These are phyloP conservation scores for Scyliorhinus canicula DNA, from an alignment of 2,797 vertebrate genomes.

Conservation along the genomic window DNA sequence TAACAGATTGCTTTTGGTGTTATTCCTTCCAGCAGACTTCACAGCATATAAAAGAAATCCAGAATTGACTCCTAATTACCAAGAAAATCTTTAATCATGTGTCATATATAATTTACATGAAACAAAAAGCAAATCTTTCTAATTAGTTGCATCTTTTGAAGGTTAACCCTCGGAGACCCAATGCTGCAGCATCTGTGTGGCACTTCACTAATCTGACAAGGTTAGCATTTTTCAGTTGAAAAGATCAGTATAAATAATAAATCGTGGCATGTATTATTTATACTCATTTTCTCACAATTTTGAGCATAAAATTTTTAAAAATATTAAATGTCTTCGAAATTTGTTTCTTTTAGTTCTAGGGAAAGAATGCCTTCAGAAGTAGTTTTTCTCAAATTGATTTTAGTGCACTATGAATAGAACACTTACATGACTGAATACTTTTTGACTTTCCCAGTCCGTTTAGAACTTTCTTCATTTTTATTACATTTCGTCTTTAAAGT, in stretches of 20 bases:
- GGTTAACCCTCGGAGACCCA: constrained; percentile 28
- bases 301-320: neutral
- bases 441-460: neutral
- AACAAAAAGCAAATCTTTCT: constrained; percentile 37
- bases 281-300: constrained; percentile 11
- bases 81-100: constrained; percentile 37
- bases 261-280: constrained; percentile 31
- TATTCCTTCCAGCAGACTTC: constrained; percentile 34
- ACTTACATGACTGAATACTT: neutral
- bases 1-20: constrained; percentile 38
- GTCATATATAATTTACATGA: constrained; percentile 39
- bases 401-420: neutral
- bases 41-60: constrained; percentile 35
- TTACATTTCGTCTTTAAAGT: neutral
- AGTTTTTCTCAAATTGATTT: neutral
- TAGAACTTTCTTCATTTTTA: neutral
- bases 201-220: constrained; percentile 35
- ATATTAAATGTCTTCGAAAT: constrained; percentile 18
- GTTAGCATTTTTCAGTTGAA: constrained; percentile 36
- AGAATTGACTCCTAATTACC: constrained; percentile 36
- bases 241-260: constrained; percentile 37
- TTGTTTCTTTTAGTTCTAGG: neutral
- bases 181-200: constrained; percentile 9
- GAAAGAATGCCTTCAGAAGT: neutral
- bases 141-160: constrained; percentile 37